Percentiles rank a stretch among this genome's conserved stretches.
These are phyloP conservation scores for Clarias fuscus DNA, from an alignment of 2,797 vertebrate genomes.

Conservation along the genomic window DNA sequence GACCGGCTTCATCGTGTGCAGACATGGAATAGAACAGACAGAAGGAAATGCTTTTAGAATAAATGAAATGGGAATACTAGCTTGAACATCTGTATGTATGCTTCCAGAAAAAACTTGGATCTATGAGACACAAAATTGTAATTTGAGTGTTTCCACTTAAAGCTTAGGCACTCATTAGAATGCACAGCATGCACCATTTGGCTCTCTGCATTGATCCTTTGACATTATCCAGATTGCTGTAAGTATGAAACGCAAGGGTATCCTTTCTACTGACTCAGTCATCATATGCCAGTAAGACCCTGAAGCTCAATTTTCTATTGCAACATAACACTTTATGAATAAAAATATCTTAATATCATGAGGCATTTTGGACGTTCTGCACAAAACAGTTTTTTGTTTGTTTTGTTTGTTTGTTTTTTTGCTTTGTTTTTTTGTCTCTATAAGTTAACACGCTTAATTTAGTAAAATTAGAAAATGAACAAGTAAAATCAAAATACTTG, in stretches of 20 bases:
- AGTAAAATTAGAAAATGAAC: not conserved
- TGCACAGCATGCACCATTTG: constrained; percentile 53
- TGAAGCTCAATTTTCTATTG: constrained; percentile 11
- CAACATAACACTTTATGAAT: constrained; percentile 34
- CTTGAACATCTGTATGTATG: constrained; percentile 21
- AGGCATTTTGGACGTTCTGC: constrained; percentile 9
- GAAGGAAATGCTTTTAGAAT: constrained; percentile 44
- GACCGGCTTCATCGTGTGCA: constrained; percentile 1
- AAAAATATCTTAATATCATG: constrained; percentile 9
- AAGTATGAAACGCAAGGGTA: constrained; percentile 63
- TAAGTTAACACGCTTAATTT: not conserved
- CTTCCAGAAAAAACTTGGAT: constrained; percentile 9
- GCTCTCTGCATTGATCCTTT: constrained; percentile 65
- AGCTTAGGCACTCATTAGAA: constrained; percentile 62
- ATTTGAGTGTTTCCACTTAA: constrained; percentile 56
- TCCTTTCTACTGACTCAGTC: constrained; percentile 50
- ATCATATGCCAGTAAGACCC: constrained; percentile 51
- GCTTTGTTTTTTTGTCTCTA: no score
- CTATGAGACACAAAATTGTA: constrained; percentile 41
- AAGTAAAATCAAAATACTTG: not conserved
- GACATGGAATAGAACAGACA: constrained; percentile 33
- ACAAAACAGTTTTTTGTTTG: not conserved
- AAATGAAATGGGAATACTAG: constrained; percentile 30
- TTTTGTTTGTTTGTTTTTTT: no score
- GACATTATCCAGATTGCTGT: constrained; percentile 67